Conservation (phyloP, 2,888 invertebrate genomes). For the Phaedon cochleariae region DNA sequence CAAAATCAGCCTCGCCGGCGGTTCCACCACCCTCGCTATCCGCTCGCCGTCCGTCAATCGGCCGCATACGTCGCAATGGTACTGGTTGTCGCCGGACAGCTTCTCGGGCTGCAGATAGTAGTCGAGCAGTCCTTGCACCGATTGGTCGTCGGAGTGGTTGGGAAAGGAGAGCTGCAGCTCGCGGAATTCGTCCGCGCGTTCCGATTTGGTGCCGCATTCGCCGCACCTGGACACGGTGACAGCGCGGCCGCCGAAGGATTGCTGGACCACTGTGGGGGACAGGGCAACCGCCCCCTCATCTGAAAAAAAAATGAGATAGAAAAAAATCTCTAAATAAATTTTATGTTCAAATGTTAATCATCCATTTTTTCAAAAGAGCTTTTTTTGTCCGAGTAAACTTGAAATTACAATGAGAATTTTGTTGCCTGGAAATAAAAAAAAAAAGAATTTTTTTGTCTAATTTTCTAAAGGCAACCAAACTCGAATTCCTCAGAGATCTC, state of each 20-base stretch:
- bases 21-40: slow-evolving; percentile 72
- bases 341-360: too few relatives aligned
- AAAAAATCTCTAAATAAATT: too few relatives aligned
- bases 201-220: slow-evolving; percentile 75
- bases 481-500: too few relatives aligned
- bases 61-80: slow-evolving; percentile 80
- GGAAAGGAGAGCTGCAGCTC: slow-evolving; percentile 84
- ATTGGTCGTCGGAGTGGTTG: slow-evolving; percentile 63
- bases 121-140: slow-evolving; percentile 80
- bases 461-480: too few relatives aligned
- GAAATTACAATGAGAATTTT: too few relatives aligned
- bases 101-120: slow-evolving; percentile 82
- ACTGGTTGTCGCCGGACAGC: slow-evolving; percentile 82
- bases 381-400: too few relatives aligned
- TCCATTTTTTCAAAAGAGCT: too few relatives aligned
- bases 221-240: slow-evolving; percentile 79
- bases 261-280: slow-evolving; percentile 68
- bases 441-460: too few relatives aligned
- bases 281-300: slow-evolving; percentile 46
- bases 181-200: slow-evolving; percentile 80
- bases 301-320: slow-evolving; percentile 3
- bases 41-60: slow-evolving; percentile 80
- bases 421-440: too few relatives aligned
- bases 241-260: slow-evolving; percentile 80
- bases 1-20: slow-evolving; percentile 81